These are phyloP conservation scores for Orchesella cincta DNA, from an alignment of 1,140 invertebrate genomes.

Conservation along the genomic window DNA sequence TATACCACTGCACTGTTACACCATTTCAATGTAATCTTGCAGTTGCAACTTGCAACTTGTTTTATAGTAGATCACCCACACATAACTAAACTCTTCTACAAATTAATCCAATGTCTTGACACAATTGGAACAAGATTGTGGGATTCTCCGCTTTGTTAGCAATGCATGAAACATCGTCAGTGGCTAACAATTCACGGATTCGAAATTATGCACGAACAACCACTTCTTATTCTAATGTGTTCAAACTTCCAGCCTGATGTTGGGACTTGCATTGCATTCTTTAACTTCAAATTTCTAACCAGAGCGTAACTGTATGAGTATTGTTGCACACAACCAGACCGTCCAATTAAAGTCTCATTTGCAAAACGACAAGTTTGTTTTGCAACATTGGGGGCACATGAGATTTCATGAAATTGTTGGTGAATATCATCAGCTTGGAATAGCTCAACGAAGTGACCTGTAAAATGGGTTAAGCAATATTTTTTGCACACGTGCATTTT, in stretches of 20 bases:
- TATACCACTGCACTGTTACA: too few relatives aligned
- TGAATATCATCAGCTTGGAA: conserved; percentile 53
- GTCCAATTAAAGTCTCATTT: conserved; percentile 67
- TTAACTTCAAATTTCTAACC: conserved; percentile 62
- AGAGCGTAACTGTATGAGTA: conserved; percentile 83
- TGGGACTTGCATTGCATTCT: conserved; percentile 54
- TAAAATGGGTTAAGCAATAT: not conserved
- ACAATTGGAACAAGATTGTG: too few relatives aligned
- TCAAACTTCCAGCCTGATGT: conserved; percentile 69
- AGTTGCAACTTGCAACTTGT: too few relatives aligned
- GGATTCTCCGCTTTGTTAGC: too few relatives aligned
- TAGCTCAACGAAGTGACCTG: conserved; percentile 48
- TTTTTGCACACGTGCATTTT: not conserved
- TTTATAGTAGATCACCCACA: too few relatives aligned
- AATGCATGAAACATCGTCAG: too few relatives aligned
- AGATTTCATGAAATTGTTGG: conserved; percentile 75
- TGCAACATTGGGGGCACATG: conserved; percentile 70
- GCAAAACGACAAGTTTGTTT: conserved; percentile 75
- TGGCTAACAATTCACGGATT: too few relatives aligned
- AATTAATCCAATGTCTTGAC: too few relatives aligned
- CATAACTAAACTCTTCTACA: too few relatives aligned
- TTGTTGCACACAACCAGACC: conserved; percentile 77
- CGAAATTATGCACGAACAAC: conserved; percentile 77
- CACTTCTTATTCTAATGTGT: conserved; percentile 77
- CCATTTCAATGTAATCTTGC: too few relatives aligned